Evolutionary conservation across 2,888 invertebrate species (phyloP).

Genomic region (Dynastes maya): DNA sequence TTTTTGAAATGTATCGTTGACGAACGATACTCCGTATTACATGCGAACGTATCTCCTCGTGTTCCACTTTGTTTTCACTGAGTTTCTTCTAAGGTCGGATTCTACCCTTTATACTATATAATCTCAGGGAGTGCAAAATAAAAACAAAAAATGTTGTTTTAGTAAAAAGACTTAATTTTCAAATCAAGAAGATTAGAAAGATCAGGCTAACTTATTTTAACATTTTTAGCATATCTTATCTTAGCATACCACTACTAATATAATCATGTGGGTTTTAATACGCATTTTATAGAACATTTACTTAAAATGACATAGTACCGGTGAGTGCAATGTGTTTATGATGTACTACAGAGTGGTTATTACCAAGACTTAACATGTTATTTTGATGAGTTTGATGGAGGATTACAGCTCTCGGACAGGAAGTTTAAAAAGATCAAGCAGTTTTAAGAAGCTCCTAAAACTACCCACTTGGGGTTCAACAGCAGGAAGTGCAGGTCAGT

Average conservation of each 20-base stretch:
- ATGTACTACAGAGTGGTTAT: not conserved
- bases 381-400: conserved; percentile 56
- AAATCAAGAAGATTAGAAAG: too few relatives aligned
- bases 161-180: not conserved
- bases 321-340: conserved; percentile 10
- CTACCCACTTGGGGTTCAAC: conserved; percentile 70
- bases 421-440: conserved; percentile 73
- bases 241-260: conserved; percentile 1
- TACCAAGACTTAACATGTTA: conserved; percentile 31
- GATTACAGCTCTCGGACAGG: conserved; percentile 68
- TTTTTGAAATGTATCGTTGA: too few relatives aligned
- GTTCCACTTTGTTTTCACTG: too few relatives aligned
- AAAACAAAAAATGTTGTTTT: too few relatives aligned
- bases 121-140: too few relatives aligned
- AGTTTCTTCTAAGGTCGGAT: too few relatives aligned
- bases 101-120: too few relatives aligned
- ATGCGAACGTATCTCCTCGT: too few relatives aligned
- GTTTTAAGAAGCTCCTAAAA: conserved; percentile 74
- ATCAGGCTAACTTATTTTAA: too few relatives aligned
- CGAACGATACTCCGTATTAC: too few relatives aligned
- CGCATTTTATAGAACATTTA: not conserved
- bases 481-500: conserved; percentile 38
- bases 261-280: conserved; percentile 9
- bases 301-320: not conserved
- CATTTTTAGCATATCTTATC: conserved; percentile 27